Evolutionary conservation across 2,113 vertebrate genomes (phyloP).

Genomic region (Carassius gibelio): DNA sequence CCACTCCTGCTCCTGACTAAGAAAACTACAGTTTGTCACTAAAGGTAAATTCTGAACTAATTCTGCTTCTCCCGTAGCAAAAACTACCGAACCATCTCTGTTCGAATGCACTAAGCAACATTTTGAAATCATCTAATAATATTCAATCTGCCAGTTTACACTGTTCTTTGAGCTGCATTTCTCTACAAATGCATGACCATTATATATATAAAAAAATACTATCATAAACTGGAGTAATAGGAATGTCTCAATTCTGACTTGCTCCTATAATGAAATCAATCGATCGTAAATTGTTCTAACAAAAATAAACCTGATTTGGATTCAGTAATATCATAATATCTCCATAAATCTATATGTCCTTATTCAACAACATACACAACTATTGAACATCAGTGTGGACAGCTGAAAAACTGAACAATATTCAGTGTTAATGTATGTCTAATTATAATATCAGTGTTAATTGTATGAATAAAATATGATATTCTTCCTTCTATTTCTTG

Average conservation of each 20-base stretch:
- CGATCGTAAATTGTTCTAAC: not conserved
- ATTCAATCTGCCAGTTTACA: not conserved
- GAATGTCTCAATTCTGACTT: not conserved
- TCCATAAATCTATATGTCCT: not conserved
- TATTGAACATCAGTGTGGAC: not conserved
- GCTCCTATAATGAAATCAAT: conserved; percentile 2
- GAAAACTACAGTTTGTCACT: conserved; percentile 30
- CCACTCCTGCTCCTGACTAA: conserved; percentile 17
- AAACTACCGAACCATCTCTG: not conserved
- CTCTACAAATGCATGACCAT: not conserved
- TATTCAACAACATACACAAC: not conserved
- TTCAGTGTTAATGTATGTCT: not conserved
- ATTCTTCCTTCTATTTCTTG: not conserved
- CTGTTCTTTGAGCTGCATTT: not conserved
- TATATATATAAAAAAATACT: not conserved
- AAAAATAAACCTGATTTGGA: not conserved
- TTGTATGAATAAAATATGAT: not conserved
- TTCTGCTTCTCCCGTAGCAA: conserved; percentile 2
- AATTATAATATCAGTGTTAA: not conserved
- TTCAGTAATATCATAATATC: not conserved
- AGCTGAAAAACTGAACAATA: not conserved
- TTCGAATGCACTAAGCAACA: not conserved
- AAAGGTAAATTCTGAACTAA: conserved; percentile 20
- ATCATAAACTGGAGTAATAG: not conserved
- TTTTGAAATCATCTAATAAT: conserved; percentile 8